These are phyloP conservation scores for Atrina japonica DNA, from an alignment of 2,888 invertebrate genomes.

Conservation along the genomic window DNA sequence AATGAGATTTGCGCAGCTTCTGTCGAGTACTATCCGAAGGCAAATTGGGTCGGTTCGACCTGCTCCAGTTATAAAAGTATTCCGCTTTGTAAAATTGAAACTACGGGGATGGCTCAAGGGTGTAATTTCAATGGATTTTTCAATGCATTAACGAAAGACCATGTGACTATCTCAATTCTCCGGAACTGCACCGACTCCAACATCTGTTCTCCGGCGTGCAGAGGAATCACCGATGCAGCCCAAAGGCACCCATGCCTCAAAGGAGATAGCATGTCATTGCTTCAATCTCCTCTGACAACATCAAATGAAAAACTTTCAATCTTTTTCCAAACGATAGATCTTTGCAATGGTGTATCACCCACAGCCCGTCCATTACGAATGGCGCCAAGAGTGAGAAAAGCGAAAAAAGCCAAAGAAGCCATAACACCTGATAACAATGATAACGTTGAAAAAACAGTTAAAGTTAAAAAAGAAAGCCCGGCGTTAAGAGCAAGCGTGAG, in stretches of 20 bases:
- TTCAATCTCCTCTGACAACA: constrained; percentile 33
- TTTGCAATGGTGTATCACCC: constrained; percentile 20
- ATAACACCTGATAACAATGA: too few relatives aligned
- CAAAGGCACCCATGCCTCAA: constrained; percentile 32
- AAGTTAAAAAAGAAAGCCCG: too few relatives aligned
- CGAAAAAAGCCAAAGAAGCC: too few relatives aligned
- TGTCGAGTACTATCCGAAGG: constrained; percentile 34
- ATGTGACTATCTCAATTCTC: constrained; percentile 10
- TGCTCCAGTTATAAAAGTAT: constrained; percentile 34
- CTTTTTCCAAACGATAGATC: constrained; percentile 28
- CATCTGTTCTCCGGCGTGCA: constrained; percentile 25
- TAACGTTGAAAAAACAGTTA: too few relatives aligned
- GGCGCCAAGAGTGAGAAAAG: too few relatives aligned
- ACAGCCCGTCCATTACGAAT: too few relatives aligned
- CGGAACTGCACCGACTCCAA: constrained; percentile 23
- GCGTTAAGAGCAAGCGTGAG: too few relatives aligned
- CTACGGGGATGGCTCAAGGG: constrained; percentile 33
- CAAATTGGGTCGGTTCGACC: constrained; percentile 30
- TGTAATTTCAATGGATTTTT: constrained; percentile 38
- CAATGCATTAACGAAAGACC: constrained; percentile 23
- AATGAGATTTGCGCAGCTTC: constrained; percentile 43
- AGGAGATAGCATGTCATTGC: constrained; percentile 30
- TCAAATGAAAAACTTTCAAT: constrained; percentile 19
- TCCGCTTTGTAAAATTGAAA: constrained; percentile 41
- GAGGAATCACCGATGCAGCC: constrained; percentile 24